Evolutionary conservation across 2,113 vertebrate species (phyloP).

Genomic region (Psophia crepitans): DNA sequence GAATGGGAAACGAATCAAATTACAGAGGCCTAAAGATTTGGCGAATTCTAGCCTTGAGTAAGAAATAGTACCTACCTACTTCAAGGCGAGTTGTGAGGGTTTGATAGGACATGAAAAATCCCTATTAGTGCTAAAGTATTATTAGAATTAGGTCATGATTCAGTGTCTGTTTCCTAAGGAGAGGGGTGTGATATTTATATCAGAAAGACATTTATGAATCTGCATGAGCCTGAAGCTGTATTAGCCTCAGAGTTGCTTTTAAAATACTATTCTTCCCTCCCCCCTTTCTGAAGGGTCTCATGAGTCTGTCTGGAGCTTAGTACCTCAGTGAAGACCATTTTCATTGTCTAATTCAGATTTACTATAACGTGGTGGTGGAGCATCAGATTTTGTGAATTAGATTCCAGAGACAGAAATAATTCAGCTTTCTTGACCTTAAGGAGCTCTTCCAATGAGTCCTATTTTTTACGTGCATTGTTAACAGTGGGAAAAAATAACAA

Average conservation of each 20-base stretch:
- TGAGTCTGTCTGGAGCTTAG: not conserved
- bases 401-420: not conserved
- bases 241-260: not conserved
- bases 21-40: not conserved
- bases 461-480: not conserved
- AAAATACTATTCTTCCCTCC: not conserved
- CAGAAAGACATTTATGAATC: not conserved
- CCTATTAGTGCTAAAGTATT: not conserved
- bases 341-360: not conserved
- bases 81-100: not conserved
- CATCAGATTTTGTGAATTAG: not conserved
- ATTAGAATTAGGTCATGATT: not conserved
- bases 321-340: not conserved
- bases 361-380: not conserved
- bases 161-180: not conserved
- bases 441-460: not conserved
- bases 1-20: not conserved
- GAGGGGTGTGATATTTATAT: not conserved
- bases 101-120: not conserved
- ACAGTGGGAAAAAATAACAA: not conserved
- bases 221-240: not conserved
- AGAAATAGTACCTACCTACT: not conserved
- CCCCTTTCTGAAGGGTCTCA: not conserved
- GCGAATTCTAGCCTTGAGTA: not conserved
- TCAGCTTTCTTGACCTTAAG: not conserved